Base-by-base conservation (phyloP, 2,797 vertebrate genomes). In the Ctenopoma kingsleyae region DNA sequence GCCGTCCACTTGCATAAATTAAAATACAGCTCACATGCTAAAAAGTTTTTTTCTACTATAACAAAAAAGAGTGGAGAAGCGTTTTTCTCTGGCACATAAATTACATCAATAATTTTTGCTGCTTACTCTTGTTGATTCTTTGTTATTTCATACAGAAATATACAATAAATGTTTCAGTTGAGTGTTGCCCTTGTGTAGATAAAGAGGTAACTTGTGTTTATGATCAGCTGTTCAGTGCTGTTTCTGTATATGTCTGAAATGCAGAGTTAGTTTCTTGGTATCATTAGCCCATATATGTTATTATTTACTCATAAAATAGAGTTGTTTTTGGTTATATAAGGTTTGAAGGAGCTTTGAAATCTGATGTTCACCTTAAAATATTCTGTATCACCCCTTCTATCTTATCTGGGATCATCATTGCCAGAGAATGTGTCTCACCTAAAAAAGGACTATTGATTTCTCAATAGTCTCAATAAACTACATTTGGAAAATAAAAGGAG, bases 371-470 rank as follows among this genome's bases (percentile, higher is more conserved):
- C 68, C 64, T 82, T 82, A 41, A 48, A 63, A 60, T 69, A 23
- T 55, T 52, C 5, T 48, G 15, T 46, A 23, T 63, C 58, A 67
- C 65, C 78, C 82, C 25, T 40, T 20, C 10, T 27, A 27, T 27
- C 25, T 27, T 67, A 44, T 59, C 32, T 66, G 9, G 10, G 38
- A 59, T 75, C 5, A n/a, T 6, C 59, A 22, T 8, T 55, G 27
- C 5, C 12, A 54, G 8, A 41, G 47, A 56, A 44, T 23, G 9
- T 64, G 19, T 68, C 15, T 60, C 27, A 52, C 9, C 27, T 79
- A 48, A 65, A 67, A 47, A 57, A 36, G 7, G 2, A 63, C 68
- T 79, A 17, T 85, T 88, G 17, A 73, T 74, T 61, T 87, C 32
- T 50, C 1, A 41, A 47, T 6, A 53, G 67, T 36, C 48, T 36